These are phyloP conservation scores for Rhadinocentrus ornatus DNA, from an alignment of 2,797 vertebrate species.

Conservation along the genomic window DNA sequence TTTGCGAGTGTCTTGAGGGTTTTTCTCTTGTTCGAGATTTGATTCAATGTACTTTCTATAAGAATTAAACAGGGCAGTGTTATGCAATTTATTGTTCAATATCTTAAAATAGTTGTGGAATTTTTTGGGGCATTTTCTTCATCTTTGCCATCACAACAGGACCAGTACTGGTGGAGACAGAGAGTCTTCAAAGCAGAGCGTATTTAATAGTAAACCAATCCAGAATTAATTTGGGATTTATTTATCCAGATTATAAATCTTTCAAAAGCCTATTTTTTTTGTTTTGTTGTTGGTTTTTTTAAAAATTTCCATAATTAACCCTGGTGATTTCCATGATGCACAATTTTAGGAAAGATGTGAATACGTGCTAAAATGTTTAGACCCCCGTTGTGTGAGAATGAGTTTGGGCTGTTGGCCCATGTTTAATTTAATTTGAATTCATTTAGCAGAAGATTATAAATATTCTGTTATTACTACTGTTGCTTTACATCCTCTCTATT, in stretches of 20 bases:
- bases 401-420: not conserved
- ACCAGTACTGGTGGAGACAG: not conserved
- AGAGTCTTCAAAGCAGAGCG: not conserved
- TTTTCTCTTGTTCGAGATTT: constrained; percentile 1
- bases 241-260: not conserved
- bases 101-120: too few relatives aligned
- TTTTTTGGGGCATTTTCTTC: not conserved
- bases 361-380: not conserved
- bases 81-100: not conserved
- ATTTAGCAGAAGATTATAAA: not conserved
- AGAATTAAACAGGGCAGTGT: not conserved
- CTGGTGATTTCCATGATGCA: not conserved
- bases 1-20: not conserved
- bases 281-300: too few relatives aligned
- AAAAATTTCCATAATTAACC: not conserved
- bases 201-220: not conserved
- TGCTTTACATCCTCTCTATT: too few relatives aligned
- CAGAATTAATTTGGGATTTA: not conserved
- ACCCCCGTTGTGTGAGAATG: not conserved
- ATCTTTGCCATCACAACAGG: not conserved
- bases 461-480: not conserved
- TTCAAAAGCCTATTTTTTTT: too few relatives aligned
- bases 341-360: not conserved
- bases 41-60: not conserved
- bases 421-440: not conserved